Evolutionary conservation across 2,797 vertebrate species (phyloP), one percentile per base, ranked within the genome.

Genomic region (Eulemur albifrons): DNA sequence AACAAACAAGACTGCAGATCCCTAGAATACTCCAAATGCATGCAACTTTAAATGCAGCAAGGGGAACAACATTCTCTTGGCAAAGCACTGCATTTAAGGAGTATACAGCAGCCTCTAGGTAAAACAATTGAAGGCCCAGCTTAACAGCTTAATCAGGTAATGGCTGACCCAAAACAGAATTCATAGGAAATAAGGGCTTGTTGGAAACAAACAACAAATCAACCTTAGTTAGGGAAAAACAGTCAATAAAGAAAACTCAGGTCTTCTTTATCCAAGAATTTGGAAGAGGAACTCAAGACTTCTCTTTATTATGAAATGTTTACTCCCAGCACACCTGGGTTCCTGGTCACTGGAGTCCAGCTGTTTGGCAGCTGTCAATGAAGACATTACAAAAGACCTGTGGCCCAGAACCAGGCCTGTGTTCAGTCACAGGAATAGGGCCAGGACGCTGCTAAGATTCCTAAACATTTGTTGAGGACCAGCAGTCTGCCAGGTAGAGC

Each of bases 71-170:
- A 0, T 35, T 75, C 67, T 70, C 57, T 10, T 15, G 15, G 45
- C 8, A 1, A 21, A 25, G 18, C 15, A 3, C 38, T 50, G 25
- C 11, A 40, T 90, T 82, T 79, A 72, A 82, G 77, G 73, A 86
- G 40, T 48, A 32, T 23, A 50, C 1, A 8, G 76, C 50, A 20
- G 48, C 79, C 57, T 85, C 30, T 10, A 63, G 59, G 82, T 61
- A 90, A 94, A 94, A 65, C 86, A 90, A 91, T 35, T 45, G 87
- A 89, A 95, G 88, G 69, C 27, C 88, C 40, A n/a, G 38, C 70
- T 81, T 69, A 94, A 81, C 45, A 84, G 96, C 86, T 93, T 81
- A 91, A 96, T 97, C 90, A 91, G 96, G 93, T 96, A 93, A 90
- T 76, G 67, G 80, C 25, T 13, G 38, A 69, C 86, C 89, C 83